Evolutionary conservation across 2,797 vertebrate genomes (phyloP), one percentile per base, ranked within the genome.

Genomic region (Oryzias dopingdopingensis): DNA sequence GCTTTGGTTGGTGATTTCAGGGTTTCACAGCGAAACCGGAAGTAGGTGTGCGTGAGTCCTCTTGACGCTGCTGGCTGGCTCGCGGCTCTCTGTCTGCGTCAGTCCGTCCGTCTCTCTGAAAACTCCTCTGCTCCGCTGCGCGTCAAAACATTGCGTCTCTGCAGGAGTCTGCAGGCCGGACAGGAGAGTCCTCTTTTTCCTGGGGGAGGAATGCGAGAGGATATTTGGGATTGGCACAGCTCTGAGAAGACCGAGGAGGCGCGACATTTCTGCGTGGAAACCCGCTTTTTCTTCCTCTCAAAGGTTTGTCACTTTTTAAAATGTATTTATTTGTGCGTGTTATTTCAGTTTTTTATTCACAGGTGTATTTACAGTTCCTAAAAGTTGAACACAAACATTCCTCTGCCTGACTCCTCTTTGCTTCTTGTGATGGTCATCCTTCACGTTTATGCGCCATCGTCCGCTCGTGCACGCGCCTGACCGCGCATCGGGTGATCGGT

Each of bases 131-230:
- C 83, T 78, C 72, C 69, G 70, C 62, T 81, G 80, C 86, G 86
- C 89, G 81, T 90, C 88, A 89, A 89, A 89, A 89, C 90, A 90
- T 86, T 86, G 85, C 84, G 88, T 87, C 84, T 87, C 73, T 84
- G 76, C 84, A 77, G 73, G 81, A 87, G 74, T 82, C 74, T 18
- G 51, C 74, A 77, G 77, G 66, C 76, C 20, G 24, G 72, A 70
- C 69, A 73, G 55, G 32, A 62, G 70, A 80, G 64, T 18, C 72
- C 78, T 3, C 59, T 74, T 73, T 70, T 62, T 47, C 54, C 59
- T 48, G 14, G 65, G 65, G 64, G 65, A 81, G 71, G 74, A 85
- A 83, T 81, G 77, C 76, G 40, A 80, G 74, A 63, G 65, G 61
- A 68, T 50, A 4, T 77, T 76, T 82, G 79, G 72, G 59, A 80